A percentile compares a stretch with the other conserved stretches of the same genome.
Evolutionary conservation across 2,113 vertebrate genomes (phyloP).

Genomic region (Nannobrachium achirus): DNA sequence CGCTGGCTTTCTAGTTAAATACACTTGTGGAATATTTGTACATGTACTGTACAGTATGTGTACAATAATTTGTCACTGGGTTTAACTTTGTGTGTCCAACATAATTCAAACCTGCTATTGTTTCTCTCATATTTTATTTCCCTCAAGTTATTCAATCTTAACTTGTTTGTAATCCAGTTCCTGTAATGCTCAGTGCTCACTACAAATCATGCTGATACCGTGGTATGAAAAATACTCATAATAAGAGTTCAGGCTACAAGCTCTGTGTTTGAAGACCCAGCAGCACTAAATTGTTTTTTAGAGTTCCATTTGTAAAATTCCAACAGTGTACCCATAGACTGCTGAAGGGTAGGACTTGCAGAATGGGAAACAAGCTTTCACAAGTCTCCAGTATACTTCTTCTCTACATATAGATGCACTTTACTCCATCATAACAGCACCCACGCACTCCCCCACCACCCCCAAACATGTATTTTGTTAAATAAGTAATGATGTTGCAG

Average conservation of each 20-base stretch:
- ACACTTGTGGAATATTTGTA: background rate
- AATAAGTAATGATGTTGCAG: too few species aligned
- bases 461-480: too few species aligned
- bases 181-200: background rate
- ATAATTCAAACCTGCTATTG: background rate
- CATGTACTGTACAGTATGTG: background rate
- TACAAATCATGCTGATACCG: background rate
- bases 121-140: background rate
- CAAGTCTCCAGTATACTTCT: conserved; percentile 26
- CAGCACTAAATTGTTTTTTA: conserved; percentile 28
- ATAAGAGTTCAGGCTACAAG: conserved; percentile 20
- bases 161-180: background rate
- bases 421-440: too few species aligned
- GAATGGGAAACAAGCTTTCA: conserved; percentile 46
- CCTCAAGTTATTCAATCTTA: background rate
- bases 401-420: too few species aligned
- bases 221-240: conserved; percentile 27
- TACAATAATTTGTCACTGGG: background rate
- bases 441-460: too few species aligned
- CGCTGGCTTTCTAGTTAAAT: background rate
- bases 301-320: too few species aligned
- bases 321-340: too few species aligned
- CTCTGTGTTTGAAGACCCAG: conserved; percentile 37
- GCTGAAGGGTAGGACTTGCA: conserved; percentile 19
- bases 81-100: background rate